Base-by-base conservation (phyloP, 2,797 vertebrate species). In the Furcifer pardalis region DNA sequence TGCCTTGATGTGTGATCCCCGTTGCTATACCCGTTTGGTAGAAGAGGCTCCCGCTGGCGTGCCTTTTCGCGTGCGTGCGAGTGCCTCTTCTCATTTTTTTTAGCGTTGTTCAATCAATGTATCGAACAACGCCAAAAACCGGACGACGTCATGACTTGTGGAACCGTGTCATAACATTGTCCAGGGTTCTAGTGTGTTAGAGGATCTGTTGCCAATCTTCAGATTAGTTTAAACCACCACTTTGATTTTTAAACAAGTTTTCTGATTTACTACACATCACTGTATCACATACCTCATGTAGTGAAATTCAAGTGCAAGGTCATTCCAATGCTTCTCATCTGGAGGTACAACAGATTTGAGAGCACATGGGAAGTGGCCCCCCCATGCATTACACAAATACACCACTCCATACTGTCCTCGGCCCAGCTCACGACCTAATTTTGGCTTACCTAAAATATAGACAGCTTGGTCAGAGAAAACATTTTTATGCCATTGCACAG, bases 301-400 rank as follows among this genome's bases (percentile, higher is more conserved):
- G 96, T 99, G 98, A 94, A 99, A 99, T 93, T 99, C 98, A 78
- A 99, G 94, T 2, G 98, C 98, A 83, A 99, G 96, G 91, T 99
- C 98, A 23, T 99, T 99, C 98, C 98, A 99, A 95, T 99, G 98
- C 95, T 99, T 99, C 89, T 99, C 98, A 25, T 99, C 98, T 1
- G 98, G 98, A 7, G 98, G 98, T 0, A 99, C 97, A 42, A 99
- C 98, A 2, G 98, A 99, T 91, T 99, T 99, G 13, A 99, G 95
- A 1, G 98, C 98, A 81, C 98, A 99, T 1, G 98, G 98, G 91
- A 97, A 97, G 86, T 96, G 97, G 0, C 98, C 98, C 0, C 97
- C 98, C 98, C 98, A 99, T 82, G 84, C 98, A 94, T 99, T 98
- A 89, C 98, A 99, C 86, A 99, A 89, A 90, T 99, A 99, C 56